These are phyloP conservation scores for Prunella fulvescens DNA, from an alignment of 2,113 vertebrate species.

Conservation along the genomic window DNA sequence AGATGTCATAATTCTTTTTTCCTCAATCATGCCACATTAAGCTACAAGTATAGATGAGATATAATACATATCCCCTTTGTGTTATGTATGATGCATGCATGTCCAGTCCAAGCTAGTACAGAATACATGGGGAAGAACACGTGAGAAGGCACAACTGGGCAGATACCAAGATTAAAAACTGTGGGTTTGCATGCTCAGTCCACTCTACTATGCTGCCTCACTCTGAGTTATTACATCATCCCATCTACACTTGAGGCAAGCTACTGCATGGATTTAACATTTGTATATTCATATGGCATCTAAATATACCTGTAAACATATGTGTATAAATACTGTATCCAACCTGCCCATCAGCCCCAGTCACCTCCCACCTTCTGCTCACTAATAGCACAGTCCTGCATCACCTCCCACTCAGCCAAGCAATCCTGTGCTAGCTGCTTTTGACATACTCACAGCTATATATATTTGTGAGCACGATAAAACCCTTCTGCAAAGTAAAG, in stretches of 20 bases:
- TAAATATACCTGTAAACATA: conserved; percentile 77
- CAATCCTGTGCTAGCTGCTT: conserved; percentile 73
- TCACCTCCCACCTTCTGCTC: conserved; percentile 77
- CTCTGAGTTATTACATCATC: conserved; percentile 28
- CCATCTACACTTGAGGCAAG: neutral
- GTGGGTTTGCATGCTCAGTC: neutral
- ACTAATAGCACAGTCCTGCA: conserved; percentile 81
- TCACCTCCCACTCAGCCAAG: conserved; percentile 79
- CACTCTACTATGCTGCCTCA: conserved; percentile 27
- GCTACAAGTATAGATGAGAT: neutral
- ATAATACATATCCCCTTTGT: rapidly evolving
- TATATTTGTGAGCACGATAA: conserved; percentile 72
- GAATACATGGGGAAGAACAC: neutral
- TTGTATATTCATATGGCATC: conserved; percentile 63
- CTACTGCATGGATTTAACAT: conserved; percentile 17
- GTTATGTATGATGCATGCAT: neutral
- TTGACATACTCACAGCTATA: conserved; percentile 74
- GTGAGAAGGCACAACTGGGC: neutral
- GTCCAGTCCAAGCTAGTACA: neutral
- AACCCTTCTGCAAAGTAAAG: conserved; percentile 65
- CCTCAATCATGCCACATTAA: neutral
- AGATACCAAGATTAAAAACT: neutral
- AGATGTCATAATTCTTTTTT: neutral
- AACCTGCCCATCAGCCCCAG: conserved; percentile 75
- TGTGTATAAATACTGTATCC: conserved; percentile 64